Base-by-base conservation (phyloP, 2,888 invertebrate genomes). In the Ornithoptera priamus region DNA sequence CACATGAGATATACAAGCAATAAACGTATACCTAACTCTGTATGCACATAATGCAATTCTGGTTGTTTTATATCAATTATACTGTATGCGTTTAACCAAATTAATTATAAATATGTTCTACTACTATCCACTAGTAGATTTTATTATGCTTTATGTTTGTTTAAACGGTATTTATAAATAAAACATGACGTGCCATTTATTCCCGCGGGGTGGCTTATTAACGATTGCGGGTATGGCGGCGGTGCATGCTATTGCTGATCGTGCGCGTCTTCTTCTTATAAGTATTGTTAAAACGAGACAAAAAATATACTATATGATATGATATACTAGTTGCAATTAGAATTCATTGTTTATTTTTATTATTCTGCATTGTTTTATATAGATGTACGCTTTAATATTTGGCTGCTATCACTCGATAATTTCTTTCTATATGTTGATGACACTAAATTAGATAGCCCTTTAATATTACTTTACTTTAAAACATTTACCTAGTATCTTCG, bases 131-230 rank as follows among this genome's bases (percentile, higher is more conserved):
- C 15, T 53, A 53, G n/a, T 53, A 18, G n/a, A 53, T 6, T 18
- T n/a, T n/a, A 53, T 53, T n/a, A n/a, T 53, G 6, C n/a, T 5
- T 53, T 53, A 8, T 8, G 20, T 56, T 39, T 66, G 36, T 67
- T 67, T 59, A 17, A 63, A 70, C 59, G 63, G 36, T 42, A 67
- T 64, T 53, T 64, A 59, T 53, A 64, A 67, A 70, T 70, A 70
- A 70, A 39, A 57, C 62, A 22, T 56, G 70, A 53, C 20, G 39
- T 18, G 50, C 58, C 65, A 67, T 67, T 63, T 67, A 64, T 63
- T 67, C 24, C 67, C 67, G 63, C 56, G 66, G 67, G 67, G 60
- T 67, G 56, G 42, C 59, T 63, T 60, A 70, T 67, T 67, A 70
- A 67, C 63, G 39, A 60, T 22, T 39, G 60, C 12, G 59, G 12